Base-by-base conservation (phyloP, 2,113 vertebrate species). In the Lepus americanus region DNA sequence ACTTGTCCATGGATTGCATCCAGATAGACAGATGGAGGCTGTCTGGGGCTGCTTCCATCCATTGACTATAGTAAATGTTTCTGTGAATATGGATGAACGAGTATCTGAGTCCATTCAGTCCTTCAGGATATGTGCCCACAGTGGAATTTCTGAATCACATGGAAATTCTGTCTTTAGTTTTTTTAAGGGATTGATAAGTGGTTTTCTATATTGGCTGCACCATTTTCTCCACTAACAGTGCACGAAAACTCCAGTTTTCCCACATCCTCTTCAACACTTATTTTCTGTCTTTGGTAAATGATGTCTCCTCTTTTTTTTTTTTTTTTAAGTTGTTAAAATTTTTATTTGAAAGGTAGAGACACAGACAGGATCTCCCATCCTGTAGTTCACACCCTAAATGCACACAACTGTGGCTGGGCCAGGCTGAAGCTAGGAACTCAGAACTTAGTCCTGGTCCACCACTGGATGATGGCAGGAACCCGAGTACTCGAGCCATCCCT, bases 151-250 rank as follows among this genome's bases (percentile, higher is more conserved):
- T 89, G 79, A 23, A 13, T 59, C 88, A 29, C 81, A n/a, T 31
- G 67, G 20, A 88, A 87, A 89, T 82, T 92, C 59, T 76, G 0
- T 64, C 61, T 91, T 77, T 39, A 51, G 77, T 51, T 51, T 92
- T 83, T 44, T 86, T 44, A 29, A 77, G 53, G 13, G 72, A 5
- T 63, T 29, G 31, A 27, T 36, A 6, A 77, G 3, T n/a, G n/a
- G 31, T 64, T 64, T 81, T 89, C 49, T 9, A 7, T 89, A n/a
- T 20, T 36, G 12, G 29, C n/a, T 81, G 5, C 20, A 22, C 19
- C 8, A 22, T 55, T 81, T 73, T 63, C 63, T 23, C 23, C 36
- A n/a, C 33, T 33, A 29, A 10, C 29, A 44, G 39, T 67, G 67
- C 9, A 36, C 25, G 44, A 27, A 36, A 5, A 3, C 69, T 93